phyloP scores from a whole-genome alignment of 2,888 invertebrate genomes.

The Amphipyra tragopoginis region DNA sequence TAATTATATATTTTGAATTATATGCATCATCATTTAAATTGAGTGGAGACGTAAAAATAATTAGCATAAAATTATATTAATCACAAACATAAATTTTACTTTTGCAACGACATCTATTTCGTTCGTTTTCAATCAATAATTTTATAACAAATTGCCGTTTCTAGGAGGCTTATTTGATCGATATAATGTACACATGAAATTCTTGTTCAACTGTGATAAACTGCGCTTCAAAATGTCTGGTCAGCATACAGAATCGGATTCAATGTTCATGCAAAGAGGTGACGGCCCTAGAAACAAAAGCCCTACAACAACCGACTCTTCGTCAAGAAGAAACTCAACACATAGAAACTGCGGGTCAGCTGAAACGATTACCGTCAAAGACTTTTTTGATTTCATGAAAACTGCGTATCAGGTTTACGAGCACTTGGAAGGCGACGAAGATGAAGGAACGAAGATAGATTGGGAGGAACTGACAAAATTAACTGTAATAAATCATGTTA shows the following conservation, averaged over 20 bases:
- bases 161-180: slow-evolving; percentile 72
- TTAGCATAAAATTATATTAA: neutral
- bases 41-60: slow-evolving; percentile 16
- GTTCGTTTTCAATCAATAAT: slow-evolving; percentile 16
- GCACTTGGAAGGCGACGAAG: slow-evolving; percentile 82
- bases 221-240: slow-evolving; percentile 74
- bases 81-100: slow-evolving; percentile 2
- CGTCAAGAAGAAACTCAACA: slow-evolving; percentile 70
- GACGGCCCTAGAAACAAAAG: slow-evolving; percentile 70
- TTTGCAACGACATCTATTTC: slow-evolving; percentile 19
- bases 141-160: slow-evolving; percentile 35
- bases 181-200: slow-evolving; percentile 58
- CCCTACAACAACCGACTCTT: slow-evolving; percentile 67
- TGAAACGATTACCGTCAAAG: slow-evolving; percentile 92
- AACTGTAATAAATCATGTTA: slow-evolving; percentile 85
- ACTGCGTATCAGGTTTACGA: slow-evolving; percentile 92
- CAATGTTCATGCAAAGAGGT: slow-evolving; percentile 81
- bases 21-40: slow-evolving; percentile 40
- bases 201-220: slow-evolving; percentile 37
- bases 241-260: slow-evolving; percentile 77
- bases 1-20: slow-evolving; percentile 22
- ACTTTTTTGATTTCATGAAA: slow-evolving; percentile 93
- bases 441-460: slow-evolving; percentile 83
- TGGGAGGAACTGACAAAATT: slow-evolving; percentile 88
- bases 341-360: slow-evolving; percentile 73